Conservation (phyloP, 2,888 invertebrate species). For the Amblyjoppa fuscipennis region DNA sequence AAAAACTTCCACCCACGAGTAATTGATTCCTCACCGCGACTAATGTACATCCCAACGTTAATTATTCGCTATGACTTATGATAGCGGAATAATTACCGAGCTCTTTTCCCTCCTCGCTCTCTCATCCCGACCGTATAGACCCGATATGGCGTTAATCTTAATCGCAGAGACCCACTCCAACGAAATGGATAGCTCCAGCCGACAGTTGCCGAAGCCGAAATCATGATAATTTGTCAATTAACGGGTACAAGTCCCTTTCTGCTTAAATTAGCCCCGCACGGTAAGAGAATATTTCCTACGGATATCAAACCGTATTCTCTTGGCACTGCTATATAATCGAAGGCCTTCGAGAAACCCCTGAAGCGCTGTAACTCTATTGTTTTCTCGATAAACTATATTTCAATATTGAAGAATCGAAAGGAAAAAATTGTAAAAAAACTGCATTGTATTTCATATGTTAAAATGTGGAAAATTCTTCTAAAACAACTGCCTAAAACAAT, state of each 20-base stretch:
- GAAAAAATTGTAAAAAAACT: neutral
- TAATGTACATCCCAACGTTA: constrained; percentile 37
- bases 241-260: constrained; percentile 20
- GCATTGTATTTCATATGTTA: neutral
- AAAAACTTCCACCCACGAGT: no score
- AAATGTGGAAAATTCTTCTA: no score
- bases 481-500: no score
- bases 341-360: neutral
- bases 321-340: neutral
- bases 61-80: constrained; percentile 64
- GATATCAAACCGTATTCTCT: constrained; percentile 13
- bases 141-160: constrained; percentile 61
- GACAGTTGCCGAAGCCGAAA: constrained; percentile 40
- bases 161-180: constrained; percentile 35
- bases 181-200: constrained; percentile 40
- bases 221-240: constrained; percentile 60
- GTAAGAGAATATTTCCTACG: neutral
- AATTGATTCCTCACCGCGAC: constrained; percentile 30
- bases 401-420: neutral
- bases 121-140: neutral
- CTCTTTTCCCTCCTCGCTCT: neutral
- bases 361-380: neutral
- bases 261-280: constrained; percentile 39
- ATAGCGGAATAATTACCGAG: constrained; percentile 58
- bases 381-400: neutral